A percentile compares a stretch with the other conserved stretches of the same genome.
Conservation (phyloP, 2,113 vertebrate species). For the Macaca nemestrina region DNA sequence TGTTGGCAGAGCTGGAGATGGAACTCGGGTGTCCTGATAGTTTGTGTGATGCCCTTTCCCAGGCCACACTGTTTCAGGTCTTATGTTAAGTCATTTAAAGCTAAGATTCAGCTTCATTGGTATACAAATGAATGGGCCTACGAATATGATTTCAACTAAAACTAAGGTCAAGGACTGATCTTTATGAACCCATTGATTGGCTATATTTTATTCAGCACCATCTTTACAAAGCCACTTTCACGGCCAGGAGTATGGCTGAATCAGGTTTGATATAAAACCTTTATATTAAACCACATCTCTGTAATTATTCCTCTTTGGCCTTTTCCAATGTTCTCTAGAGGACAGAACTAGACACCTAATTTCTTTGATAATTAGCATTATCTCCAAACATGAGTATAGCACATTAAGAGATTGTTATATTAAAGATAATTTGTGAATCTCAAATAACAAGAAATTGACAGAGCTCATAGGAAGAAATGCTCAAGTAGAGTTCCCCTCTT, state of each 20-base stretch:
- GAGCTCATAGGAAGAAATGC: background rate
- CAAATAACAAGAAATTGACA: background rate
- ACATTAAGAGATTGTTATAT: background rate
- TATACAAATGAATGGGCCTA: background rate
- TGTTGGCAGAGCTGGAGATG: background rate
- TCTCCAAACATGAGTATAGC: background rate
- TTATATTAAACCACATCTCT: background rate
- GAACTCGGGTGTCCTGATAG: background rate
- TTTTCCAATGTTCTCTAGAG: background rate
- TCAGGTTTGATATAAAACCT: conserved; percentile 2
- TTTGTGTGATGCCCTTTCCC: background rate
- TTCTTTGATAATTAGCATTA: conserved; percentile 13
- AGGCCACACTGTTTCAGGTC: background rate
- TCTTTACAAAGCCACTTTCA: background rate
- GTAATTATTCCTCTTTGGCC: background rate
- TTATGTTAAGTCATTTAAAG: background rate
- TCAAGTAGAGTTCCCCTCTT: background rate
- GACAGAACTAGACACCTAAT: background rate
- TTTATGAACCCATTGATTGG: background rate
- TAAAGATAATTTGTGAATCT: background rate
- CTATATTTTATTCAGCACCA: conserved; percentile 5
- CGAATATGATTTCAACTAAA: background rate
- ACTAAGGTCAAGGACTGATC: background rate
- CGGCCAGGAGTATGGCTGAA: background rate
- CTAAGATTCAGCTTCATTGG: background rate